These are phyloP conservation scores for Timema cristinae DNA, from an alignment of 2,888 invertebrate species.

Conservation along the genomic window DNA sequence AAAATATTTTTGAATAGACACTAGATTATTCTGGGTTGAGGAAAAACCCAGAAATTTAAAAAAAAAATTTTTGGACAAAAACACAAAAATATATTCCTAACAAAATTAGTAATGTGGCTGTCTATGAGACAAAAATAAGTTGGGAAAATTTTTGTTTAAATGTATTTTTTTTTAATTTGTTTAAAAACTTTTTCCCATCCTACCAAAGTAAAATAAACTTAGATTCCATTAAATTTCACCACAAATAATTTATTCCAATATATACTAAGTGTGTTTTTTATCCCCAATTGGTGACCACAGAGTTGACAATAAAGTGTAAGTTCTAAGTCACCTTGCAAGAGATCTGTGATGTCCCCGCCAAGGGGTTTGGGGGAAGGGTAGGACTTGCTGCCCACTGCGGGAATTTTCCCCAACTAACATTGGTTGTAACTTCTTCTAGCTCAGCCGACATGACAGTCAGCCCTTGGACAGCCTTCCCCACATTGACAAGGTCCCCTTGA, in stretches of 20 bases:
- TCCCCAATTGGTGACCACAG: neutral
- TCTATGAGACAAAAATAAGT: too few relatives aligned
- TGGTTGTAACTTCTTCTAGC: slow-evolving; percentile 70
- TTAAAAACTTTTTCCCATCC: too few relatives aligned
- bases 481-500: slow-evolving; percentile 67
- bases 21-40: too few relatives aligned
- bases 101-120: too few relatives aligned
- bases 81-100: too few relatives aligned
- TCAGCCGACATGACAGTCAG: slow-evolving; percentile 84
- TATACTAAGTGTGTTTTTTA: neutral
- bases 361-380: slow-evolving; percentile 88
- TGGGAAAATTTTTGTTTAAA: too few relatives aligned
- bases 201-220: too few relatives aligned
- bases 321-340: slow-evolving; percentile 55
- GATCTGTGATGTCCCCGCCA: slow-evolving; percentile 73
- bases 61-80: too few relatives aligned
- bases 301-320: neutral
- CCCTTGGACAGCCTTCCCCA: slow-evolving; percentile 78
- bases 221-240: too few relatives aligned
- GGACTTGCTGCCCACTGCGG: slow-evolving; percentile 71
- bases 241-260: neutral
- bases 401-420: slow-evolving; percentile 77
- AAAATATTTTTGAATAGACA: too few relatives aligned
- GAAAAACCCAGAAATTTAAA: too few relatives aligned
- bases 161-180: too few relatives aligned